Conservation (phyloP, 2,113 vertebrate genomes). For the Pitta sordida region DNA sequence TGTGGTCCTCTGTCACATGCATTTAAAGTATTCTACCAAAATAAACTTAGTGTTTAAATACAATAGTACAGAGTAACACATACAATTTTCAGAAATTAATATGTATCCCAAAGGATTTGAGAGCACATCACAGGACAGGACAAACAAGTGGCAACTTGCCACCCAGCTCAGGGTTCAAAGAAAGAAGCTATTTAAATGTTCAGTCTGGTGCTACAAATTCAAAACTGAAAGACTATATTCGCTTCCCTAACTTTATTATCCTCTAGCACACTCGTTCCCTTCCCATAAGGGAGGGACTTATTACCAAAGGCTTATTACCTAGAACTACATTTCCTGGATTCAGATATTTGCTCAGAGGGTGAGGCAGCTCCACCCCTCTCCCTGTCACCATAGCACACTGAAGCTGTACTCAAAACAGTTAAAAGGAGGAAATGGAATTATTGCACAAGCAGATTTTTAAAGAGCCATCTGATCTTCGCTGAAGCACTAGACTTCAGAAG, state of each 20-base stretch:
- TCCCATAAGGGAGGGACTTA: neutral
- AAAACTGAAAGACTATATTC: neutral
- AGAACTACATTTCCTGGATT: neutral
- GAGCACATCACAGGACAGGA: neutral
- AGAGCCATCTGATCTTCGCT: neutral
- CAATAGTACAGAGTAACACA: neutral
- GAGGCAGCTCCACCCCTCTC: neutral
- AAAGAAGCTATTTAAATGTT: neutral
- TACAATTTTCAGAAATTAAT: neutral
- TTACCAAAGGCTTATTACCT: neutral
- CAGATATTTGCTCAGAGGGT: neutral
- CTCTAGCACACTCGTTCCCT: neutral
- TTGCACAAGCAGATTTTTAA: neutral
- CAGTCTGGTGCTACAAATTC: neutral
- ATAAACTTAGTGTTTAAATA: neutral
- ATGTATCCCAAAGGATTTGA: neutral
- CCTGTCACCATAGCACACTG: neutral
- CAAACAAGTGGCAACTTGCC: neutral
- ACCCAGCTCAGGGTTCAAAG: neutral
- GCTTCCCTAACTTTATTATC: neutral
- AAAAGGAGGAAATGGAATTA: neutral
- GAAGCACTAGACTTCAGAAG: neutral
- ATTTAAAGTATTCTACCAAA: neutral
- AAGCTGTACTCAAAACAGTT: neutral
- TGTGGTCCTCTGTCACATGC: neutral